Base-by-base conservation (phyloP, 2,797 vertebrate species). In the Carapus acus region DNA sequence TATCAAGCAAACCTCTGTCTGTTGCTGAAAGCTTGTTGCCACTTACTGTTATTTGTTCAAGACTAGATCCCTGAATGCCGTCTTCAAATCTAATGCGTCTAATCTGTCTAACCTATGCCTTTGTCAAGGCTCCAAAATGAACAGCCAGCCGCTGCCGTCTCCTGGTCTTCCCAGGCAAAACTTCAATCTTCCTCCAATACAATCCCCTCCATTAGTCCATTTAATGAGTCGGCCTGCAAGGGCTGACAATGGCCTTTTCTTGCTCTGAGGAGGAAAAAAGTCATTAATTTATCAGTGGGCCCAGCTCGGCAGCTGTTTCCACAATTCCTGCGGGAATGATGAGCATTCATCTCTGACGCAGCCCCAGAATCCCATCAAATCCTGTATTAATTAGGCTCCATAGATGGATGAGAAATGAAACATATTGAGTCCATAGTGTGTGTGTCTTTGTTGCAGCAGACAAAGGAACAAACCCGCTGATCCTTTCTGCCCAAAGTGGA, bases 221-320 rank as follows among this genome's bases (percentile, higher is more conserved):
- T 57, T 77, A 75, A 79, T 74, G 69, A 76, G 65, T 7, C 37
- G 16, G 31, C 19, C 48, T 44, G 29, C 49, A 58, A 41, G 53
- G 47, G 33, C 18, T 69, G 56, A 65, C 50, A 67, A 71, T 65
- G 49, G 42, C 52, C 57, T 70, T 27, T 66, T 62, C 14, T 58
- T 58, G 59, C 76, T 65, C 60, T 55, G 42, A 53, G 51, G 33
- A 17, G 24, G 9, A 34, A 51, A 57, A 68, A 74, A 72, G 68
- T 70, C 37, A 76, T 83, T 76, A 74, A 79, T 77, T 76, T 71
- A 77, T 77, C 65, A 75, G 74, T 74, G 74, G 62, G 71, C 52
- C 62, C 15, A 38, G 50, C 60, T 43, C 5, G 42, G 53, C 61
- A 56, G 60, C 55, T 53, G 40, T 60, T 69, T 67, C 49, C 36